Evolutionary conservation across 2,888 invertebrate genomes (phyloP), one percentile per base, ranked within the genome.

Genomic region (Sminthurides aquaticus): DNA sequence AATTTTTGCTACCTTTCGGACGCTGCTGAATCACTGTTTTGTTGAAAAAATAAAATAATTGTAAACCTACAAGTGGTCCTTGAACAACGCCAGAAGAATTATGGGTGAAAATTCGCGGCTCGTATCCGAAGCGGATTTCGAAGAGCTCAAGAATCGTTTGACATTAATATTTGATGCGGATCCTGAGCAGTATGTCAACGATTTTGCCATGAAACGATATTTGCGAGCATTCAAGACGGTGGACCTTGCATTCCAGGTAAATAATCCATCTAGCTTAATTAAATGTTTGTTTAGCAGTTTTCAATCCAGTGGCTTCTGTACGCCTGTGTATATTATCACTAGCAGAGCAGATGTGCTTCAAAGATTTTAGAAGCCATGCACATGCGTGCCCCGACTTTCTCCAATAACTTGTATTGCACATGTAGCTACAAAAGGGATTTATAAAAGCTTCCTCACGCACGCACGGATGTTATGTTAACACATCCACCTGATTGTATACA

Each of bases 191-290:
- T 88, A 86, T 76, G 87, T 88, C 75, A 88, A 88, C 77, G 88
- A 88, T 63, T 87, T 83, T 77, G 88, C 89, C 1, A 64, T 77
- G 3, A 62, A 70, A 18, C 60, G 68, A 72, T 89, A 88, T 79
- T 79, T 89, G 65, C 81, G 85, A 74, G 89, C 89, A 20, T 89
- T 89, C 76, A 86, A 86, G 79, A 86, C 84, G 48, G 84, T 86
- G 55, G 89, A 89, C 77, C 83, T 81, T 75, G 85, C 89, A 67
- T 88, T 88, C 78, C 86, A 88, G 84, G 88, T 87, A 79, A 77
- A 75, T 73, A 59, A 64, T 55, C 15, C 2, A 49, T 63, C 11
- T n/a, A n/a, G 15, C 28, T 57, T 27, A 26, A 49, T 48, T 25
- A 26, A 57, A 15, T 26, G 24, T 18, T 11, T 22, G 22, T 5